phyloP scores from a whole-genome alignment of 2,888 invertebrate species.

The Geotrupes spiniger region DNA sequence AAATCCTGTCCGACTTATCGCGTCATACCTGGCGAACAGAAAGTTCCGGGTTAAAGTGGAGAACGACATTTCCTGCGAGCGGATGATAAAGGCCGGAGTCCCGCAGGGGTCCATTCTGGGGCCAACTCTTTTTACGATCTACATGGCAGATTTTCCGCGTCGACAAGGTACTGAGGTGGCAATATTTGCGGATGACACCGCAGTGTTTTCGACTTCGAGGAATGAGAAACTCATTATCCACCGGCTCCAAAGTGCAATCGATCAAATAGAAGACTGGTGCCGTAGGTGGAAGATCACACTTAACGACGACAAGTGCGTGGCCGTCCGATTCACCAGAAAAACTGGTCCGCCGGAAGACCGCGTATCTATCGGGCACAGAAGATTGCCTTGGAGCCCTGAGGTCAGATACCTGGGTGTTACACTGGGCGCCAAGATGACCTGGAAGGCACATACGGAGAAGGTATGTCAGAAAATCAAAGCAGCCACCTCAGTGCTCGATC shows the following conservation, averaged over 20 bases:
- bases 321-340: too few species aligned
- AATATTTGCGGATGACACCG: conserved; percentile 2
- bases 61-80: background rate
- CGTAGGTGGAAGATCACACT: background rate
- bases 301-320: background rate
- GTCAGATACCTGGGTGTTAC: too few species aligned
- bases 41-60: too few species aligned
- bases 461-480: too few species aligned
- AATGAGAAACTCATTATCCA: background rate
- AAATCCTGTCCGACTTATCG: too few species aligned
- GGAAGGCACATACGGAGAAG: too few species aligned
- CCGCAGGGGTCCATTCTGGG: background rate
- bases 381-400: too few species aligned
- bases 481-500: too few species aligned
- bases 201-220: background rate
- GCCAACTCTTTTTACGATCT: background rate
- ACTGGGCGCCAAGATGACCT: too few species aligned
- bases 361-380: background rate
- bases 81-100: background rate
- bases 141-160: background rate
- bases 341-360: background rate
- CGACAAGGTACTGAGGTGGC: background rate
- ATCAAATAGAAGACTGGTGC: background rate
- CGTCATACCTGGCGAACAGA: too few species aligned
- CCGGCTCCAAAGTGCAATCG: background rate